These are phyloP conservation scores for Epinotia demarniana DNA, from an alignment of 2,888 invertebrate genomes.

Conservation along the genomic window DNA sequence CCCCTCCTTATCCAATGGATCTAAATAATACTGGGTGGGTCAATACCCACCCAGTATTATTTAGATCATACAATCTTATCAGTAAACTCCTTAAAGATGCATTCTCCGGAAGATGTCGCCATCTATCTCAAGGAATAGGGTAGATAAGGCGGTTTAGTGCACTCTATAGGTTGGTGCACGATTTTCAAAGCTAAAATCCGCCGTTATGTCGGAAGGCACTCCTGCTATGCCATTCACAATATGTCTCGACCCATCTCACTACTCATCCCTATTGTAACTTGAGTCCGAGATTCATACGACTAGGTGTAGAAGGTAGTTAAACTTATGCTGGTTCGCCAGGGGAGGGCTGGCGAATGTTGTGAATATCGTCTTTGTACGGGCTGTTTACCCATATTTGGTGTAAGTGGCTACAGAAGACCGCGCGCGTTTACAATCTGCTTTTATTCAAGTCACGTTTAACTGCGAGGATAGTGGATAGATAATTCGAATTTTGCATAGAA, in stretches of 20 bases:
- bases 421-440: slow-evolving; percentile 47
- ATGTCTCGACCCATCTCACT: neutral
- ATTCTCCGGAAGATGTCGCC: slow-evolving; percentile 70
- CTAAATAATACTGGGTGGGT: too few relatives aligned
- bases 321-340: neutral
- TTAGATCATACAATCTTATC: slow-evolving; percentile 75
- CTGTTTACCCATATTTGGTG: slow-evolving; percentile 49
- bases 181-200: slow-evolving; percentile 64
- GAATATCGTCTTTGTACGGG: slow-evolving; percentile 11
- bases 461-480: slow-evolving; percentile 40
- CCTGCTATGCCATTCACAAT: slow-evolving; percentile 26
- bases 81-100: slow-evolving; percentile 70
- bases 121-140: slow-evolving; percentile 74
- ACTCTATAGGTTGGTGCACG: slow-evolving; percentile 66
- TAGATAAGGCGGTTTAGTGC: slow-evolving; percentile 75
- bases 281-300: neutral
- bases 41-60: slow-evolving; percentile 63
- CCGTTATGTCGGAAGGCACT: slow-evolving; percentile 62
- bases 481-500: slow-evolving; percentile 39
- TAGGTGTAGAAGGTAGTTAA: neutral
- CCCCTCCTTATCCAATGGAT: slow-evolving; percentile 55
- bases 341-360: neutral
- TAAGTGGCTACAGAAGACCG: slow-evolving; percentile 46
- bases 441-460: slow-evolving; percentile 46
- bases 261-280: slow-evolving; percentile 1